These are phyloP conservation scores for Syngnathoides biaculeatus DNA, from an alignment of 2,113 vertebrate genomes.

Conservation along the genomic window DNA sequence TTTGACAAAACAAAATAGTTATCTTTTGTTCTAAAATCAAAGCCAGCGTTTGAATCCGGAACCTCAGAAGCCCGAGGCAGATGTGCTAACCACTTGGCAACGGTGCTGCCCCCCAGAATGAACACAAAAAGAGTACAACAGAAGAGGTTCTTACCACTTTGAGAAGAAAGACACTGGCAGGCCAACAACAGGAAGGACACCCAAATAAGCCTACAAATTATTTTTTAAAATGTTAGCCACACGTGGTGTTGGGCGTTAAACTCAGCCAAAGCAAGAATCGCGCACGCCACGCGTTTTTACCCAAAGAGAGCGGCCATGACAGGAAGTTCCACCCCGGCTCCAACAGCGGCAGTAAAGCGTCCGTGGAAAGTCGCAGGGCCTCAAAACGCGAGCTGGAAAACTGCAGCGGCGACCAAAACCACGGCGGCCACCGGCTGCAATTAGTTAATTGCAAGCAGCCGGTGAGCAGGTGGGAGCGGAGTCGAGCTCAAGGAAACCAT, in stretches of 20 bases:
- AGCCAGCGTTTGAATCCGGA: not conserved
- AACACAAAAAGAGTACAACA: not conserved
- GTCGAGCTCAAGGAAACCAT: no score
- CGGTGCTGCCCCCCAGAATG: not conserved
- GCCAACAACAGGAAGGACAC: slow-evolving; percentile 33
- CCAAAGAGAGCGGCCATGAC: slow-evolving; percentile 44
- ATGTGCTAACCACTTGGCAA: not conserved
- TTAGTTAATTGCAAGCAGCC: slow-evolving; percentile 42
- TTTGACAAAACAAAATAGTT: not conserved
- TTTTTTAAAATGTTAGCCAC: slow-evolving; percentile 8
- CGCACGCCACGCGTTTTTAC: slow-evolving; percentile 21
- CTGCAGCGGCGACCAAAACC: not conserved
- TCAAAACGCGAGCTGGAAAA: not conserved
- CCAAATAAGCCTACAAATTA: slow-evolving; percentile 30
- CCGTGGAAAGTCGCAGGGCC: slow-evolving; percentile 14
- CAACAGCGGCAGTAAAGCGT: slow-evolving; percentile 7
- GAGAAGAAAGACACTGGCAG: slow-evolving; percentile 30
- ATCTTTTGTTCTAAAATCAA: not conserved
- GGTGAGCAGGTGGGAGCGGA: no score
- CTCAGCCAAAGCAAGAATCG: fast-evolving
- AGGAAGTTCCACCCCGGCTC: slow-evolving; percentile 11
- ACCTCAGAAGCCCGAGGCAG: not conserved
- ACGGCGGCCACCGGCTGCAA: slow-evolving; percentile 3
- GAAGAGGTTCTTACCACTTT: slow-evolving; percentile 35
- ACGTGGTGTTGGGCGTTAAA: not conserved